phyloP scores from a whole-genome alignment of 2,797 vertebrate genomes.

The Dallia pectoralis region DNA sequence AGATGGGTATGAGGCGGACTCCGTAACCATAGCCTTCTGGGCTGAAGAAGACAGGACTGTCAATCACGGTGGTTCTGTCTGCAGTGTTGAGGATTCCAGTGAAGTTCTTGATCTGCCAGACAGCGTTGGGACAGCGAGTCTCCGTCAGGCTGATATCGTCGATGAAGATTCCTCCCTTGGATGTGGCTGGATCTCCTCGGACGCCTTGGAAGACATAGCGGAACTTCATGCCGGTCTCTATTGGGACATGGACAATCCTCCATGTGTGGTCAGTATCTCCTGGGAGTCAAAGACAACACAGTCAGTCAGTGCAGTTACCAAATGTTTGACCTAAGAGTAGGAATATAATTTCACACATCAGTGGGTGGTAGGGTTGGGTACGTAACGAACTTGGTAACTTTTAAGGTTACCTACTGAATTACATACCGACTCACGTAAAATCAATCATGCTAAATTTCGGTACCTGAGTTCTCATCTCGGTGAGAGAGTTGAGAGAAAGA shows the following conservation, averaged over 20 bases:
- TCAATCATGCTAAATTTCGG: too few species aligned
- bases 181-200: slow-evolving; percentile 64
- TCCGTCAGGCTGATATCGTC: slow-evolving; percentile 86
- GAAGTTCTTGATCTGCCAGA: slow-evolving; percentile 84
- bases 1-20: slow-evolving; percentile 68
- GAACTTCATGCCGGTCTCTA: slow-evolving; percentile 81
- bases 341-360: neutral
- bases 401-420: too few species aligned
- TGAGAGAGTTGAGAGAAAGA: too few species aligned
- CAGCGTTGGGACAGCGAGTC: slow-evolving; percentile 78
- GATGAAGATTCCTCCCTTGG: slow-evolving; percentile 77
- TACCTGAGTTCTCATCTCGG: too few species aligned
- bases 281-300: slow-evolving; percentile 30
- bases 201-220: slow-evolving; percentile 87
- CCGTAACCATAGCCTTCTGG: slow-evolving; percentile 86
- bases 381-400: too few species aligned
- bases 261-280: slow-evolving; percentile 74
- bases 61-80: neutral
- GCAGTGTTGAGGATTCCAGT: slow-evolving; percentile 67
- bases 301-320: neutral
- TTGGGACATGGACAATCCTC: slow-evolving; percentile 85
- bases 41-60: slow-evolving; percentile 85
- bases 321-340: neutral
- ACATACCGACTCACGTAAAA: too few species aligned
- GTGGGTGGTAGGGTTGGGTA: too few species aligned